Evolutionary conservation across 2,888 invertebrate species (phyloP).

Genomic region (Acleris literana): DNA sequence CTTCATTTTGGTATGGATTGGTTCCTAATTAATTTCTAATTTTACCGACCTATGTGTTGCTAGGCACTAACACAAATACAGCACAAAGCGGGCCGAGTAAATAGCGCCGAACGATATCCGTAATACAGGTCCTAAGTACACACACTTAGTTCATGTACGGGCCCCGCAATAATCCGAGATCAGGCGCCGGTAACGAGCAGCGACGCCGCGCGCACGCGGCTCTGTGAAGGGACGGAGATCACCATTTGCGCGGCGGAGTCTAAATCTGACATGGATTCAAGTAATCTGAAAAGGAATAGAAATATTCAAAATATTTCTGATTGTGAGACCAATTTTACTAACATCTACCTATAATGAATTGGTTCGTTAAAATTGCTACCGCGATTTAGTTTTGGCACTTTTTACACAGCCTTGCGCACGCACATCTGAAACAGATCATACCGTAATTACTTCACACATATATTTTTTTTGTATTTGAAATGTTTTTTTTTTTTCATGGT

Average conservation of each 20-base stretch:
- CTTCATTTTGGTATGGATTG: neutral
- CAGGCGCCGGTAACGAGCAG: slow-evolving; percentile 59
- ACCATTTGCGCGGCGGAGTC: slow-evolving; percentile 40
- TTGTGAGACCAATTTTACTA: too few species aligned
- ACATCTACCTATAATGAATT: too few species aligned
- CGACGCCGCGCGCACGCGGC: slow-evolving; percentile 56
- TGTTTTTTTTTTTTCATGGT: too few species aligned
- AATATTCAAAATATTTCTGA: neutral
- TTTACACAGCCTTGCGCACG: too few species aligned
- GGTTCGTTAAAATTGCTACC: too few species aligned
- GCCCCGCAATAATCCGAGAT: slow-evolving; percentile 59
- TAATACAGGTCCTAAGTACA: slow-evolving; percentile 14
- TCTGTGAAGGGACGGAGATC: slow-evolving; percentile 53
- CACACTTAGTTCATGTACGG: slow-evolving; percentile 10
- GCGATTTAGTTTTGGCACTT: too few species aligned
- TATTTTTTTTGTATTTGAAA: too few species aligned
- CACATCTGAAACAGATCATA: too few species aligned
- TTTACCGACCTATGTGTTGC: slow-evolving; percentile 10
- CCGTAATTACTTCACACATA: too few species aligned
- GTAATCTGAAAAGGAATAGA: slow-evolving; percentile 22
- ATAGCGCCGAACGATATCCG: slow-evolving; percentile 7
- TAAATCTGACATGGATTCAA: slow-evolving; percentile 12
- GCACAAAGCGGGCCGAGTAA: slow-evolving; percentile 8
- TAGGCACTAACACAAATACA: slow-evolving; percentile 11
- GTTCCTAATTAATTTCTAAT: slow-evolving; percentile 15